A percentile compares a stretch with the other conserved stretches of the same genome.
Evolutionary conservation across 23 tunicate genomes (phyloP).

Genomic region (Oikopleura dioica): DNA sequence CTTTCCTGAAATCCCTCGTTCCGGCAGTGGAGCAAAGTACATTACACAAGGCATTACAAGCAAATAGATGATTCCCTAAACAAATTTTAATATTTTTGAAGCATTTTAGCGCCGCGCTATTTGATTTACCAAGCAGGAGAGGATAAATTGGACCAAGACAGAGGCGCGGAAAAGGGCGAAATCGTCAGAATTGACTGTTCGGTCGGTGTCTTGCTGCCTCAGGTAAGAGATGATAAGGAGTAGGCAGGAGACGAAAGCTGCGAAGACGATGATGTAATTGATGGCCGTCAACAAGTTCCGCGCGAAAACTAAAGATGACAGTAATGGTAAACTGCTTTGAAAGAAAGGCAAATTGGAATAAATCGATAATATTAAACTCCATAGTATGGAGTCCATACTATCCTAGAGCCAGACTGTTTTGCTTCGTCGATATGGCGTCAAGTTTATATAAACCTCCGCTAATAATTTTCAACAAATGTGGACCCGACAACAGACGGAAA

Average conservation of each 20-base stretch:
- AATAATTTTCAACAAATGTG: too few species aligned
- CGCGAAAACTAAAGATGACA: too few species aligned
- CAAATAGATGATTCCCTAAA: slow-evolving; percentile 1
- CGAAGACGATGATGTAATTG: background rate
- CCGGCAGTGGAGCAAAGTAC: slow-evolving; percentile 2
- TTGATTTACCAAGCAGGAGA: background rate
- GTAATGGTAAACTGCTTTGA: too few species aligned
- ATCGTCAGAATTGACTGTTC: background rate
- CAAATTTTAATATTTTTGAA: background rate
- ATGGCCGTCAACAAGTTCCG: background rate
- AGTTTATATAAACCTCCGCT: too few species aligned
- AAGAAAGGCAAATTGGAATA: too few species aligned
- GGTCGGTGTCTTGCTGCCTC: background rate
- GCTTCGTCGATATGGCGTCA: too few species aligned
- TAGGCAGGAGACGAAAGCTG: background rate
- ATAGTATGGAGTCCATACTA: too few species aligned
- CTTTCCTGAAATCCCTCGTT: slow-evolving; percentile 4
- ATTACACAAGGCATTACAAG: background rate
- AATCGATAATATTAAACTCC: too few species aligned
- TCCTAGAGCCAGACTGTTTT: too few species aligned
- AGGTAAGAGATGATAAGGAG: background rate
- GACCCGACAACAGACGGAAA: too few species aligned
- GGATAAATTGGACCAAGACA: background rate
- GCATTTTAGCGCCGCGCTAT: background rate
- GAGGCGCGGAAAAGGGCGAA: background rate